Percentiles rank a stretch among this genome's conserved stretches.
phyloP scores from a whole-genome alignment of 2,888 invertebrate genomes.

The Xestobium rufovillosum region DNA sequence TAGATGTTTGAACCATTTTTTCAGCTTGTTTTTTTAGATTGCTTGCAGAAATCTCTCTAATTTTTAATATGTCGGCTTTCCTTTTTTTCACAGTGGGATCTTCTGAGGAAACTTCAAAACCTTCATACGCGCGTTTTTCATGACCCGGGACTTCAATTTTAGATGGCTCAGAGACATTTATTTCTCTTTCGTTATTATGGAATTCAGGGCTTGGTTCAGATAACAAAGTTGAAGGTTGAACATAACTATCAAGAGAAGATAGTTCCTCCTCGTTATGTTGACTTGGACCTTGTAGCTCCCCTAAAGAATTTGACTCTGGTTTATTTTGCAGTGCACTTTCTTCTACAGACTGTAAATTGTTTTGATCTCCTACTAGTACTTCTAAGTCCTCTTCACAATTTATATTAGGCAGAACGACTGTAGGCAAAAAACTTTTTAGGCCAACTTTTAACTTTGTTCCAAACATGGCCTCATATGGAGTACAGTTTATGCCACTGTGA shows the following conservation, averaged over 20 bases:
- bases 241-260: slow-evolving; percentile 13
- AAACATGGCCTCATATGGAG: slow-evolving; percentile 16
- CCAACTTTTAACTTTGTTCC: slow-evolving; percentile 11
- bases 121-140: slow-evolving; percentile 6
- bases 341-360: slow-evolving; percentile 13
- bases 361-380: slow-evolving; percentile 10
- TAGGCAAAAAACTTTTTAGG: too few species aligned
- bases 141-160: slow-evolving; percentile 1
- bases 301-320: slow-evolving; percentile 8
- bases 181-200: slow-evolving; percentile 12
- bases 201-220: slow-evolving; percentile 11
- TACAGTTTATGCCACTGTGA: slow-evolving; percentile 33
- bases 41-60: slow-evolving; percentile 13
- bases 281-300: slow-evolving; percentile 7
- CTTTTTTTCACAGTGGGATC: slow-evolving; percentile 13
- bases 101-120: slow-evolving; percentile 11
- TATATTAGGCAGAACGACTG: too few species aligned
- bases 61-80: slow-evolving; percentile 12
- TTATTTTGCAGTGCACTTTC: slow-evolving; percentile 12
- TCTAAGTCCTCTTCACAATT: too few species aligned
- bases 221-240: slow-evolving; percentile 12
- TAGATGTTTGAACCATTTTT: slow-evolving; percentile 16
- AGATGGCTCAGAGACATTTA: too few species aligned
- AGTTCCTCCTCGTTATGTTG: slow-evolving; percentile 4
- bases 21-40: slow-evolving; percentile 16